Evolutionary conservation across 2,888 invertebrate genomes (phyloP).

Genomic region (Chesias legatella): DNA sequence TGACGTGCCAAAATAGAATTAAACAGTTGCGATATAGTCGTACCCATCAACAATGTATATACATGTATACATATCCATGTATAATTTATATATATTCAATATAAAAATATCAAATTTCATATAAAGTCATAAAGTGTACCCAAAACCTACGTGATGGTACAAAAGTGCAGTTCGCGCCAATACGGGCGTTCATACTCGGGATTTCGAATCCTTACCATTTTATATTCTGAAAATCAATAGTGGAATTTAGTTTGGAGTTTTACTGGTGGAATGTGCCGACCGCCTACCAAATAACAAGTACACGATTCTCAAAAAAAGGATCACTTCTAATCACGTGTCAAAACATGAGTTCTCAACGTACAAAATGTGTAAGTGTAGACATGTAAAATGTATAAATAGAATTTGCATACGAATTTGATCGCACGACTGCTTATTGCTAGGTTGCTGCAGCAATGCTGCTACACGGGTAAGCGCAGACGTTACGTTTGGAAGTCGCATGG

Average conservation of each 20-base stretch:
- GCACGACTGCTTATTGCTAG: conserved; percentile 76
- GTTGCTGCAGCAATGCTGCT: conserved; percentile 53
- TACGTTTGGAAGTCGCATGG: conserved; percentile 35
- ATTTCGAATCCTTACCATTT: conserved; percentile 72
- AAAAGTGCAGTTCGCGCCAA: conserved; percentile 72
- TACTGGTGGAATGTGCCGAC: conserved; percentile 80
- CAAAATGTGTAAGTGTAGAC: conserved; percentile 80
- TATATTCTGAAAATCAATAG: conserved; percentile 75
- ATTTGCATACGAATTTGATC: conserved; percentile 57
- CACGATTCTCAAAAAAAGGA: conserved; percentile 80
- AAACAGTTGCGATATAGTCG: conserved; percentile 80
- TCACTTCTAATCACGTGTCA: conserved; percentile 70
- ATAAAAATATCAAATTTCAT: conserved; percentile 81
- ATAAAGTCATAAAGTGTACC: conserved; percentile 81
- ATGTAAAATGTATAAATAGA: conserved; percentile 80
- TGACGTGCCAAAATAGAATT: conserved; percentile 80
- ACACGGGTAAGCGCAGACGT: conserved; percentile 35
- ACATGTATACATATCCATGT: conserved; percentile 80
- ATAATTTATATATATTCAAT: conserved; percentile 81
- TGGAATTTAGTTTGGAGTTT: conserved; percentile 73
- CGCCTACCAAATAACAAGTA: conserved; percentile 76
- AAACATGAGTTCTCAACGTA: conserved; percentile 72
- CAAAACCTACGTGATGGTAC: conserved; percentile 81
- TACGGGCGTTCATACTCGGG: conserved; percentile 67
- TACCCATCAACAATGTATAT: conserved; percentile 80